A percentile compares a stretch with the other conserved stretches of the same genome.
Conservation (phyloP, 2,797 vertebrate species). For the Sardinella longiceps region DNA sequence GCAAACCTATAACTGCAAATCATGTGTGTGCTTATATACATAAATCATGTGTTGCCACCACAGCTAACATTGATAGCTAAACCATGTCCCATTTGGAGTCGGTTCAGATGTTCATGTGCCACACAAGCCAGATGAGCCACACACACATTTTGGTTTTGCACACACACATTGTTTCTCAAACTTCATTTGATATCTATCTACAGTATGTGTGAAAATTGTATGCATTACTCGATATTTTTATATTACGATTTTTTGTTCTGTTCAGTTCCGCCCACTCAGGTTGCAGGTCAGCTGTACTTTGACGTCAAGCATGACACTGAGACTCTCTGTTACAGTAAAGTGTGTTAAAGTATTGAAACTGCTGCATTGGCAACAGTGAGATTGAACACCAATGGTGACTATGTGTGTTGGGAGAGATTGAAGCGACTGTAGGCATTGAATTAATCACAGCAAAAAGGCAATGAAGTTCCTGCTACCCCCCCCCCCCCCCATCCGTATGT, state of each 20-base stretch:
- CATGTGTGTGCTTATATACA: not conserved
- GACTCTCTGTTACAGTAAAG: not conserved
- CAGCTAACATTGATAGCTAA: not conserved
- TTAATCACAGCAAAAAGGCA: not conserved
- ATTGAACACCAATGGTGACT: not conserved
- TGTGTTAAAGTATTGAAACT: not conserved
- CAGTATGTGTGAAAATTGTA: not conserved
- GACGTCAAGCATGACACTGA: not conserved
- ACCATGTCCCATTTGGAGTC: not conserved
- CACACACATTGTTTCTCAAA: not conserved
- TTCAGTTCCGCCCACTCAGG: not conserved
- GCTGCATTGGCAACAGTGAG: slow-evolving; percentile 1
- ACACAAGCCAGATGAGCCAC: not conserved
- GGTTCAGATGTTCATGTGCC: not conserved
- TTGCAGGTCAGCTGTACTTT: not conserved
- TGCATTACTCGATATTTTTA: not conserved
- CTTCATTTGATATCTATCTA: too few relatives aligned
- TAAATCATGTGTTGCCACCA: not conserved
- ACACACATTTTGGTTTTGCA: too few relatives aligned
- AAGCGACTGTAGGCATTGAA: not conserved
- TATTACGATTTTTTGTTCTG: not conserved
- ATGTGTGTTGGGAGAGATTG: not conserved
- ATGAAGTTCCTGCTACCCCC: not conserved
- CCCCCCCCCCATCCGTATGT: not conserved
- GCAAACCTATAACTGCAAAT: not conserved